Conservation (phyloP, 1,140 invertebrate genomes). For the Augochlora pura region DNA sequence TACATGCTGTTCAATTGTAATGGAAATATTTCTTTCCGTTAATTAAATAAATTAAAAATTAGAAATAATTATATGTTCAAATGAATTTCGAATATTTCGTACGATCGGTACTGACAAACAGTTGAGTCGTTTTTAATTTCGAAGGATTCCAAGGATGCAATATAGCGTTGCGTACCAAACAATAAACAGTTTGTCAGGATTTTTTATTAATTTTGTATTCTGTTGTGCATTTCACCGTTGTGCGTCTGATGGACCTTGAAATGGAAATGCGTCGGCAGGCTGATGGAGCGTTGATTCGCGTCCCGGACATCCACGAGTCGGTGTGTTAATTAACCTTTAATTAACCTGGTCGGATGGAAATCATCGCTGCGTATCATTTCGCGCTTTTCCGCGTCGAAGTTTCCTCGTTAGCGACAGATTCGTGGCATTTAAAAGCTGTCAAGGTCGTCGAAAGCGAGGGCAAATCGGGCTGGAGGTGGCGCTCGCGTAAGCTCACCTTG, state of each 20-base stretch:
- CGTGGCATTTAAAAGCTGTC: background rate
- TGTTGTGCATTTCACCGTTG: background rate
- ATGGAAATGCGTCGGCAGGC: background rate
- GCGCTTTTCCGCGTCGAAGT: constrained; percentile 13
- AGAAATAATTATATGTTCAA: too few species aligned
- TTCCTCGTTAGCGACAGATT: constrained; percentile 19
- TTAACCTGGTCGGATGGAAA: background rate
- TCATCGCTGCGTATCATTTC: background rate
- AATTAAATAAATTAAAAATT: too few species aligned
- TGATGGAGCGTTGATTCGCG: background rate
- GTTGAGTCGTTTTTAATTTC: too few species aligned
- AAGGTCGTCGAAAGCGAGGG: background rate
- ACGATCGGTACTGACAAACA: too few species aligned
- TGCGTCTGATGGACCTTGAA: background rate
- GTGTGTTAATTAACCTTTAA: constrained; percentile 19
- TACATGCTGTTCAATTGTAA: too few species aligned
- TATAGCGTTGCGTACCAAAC: too few species aligned
- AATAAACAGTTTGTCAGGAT: too few species aligned
- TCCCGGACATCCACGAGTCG: background rate
- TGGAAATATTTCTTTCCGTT: too few species aligned
- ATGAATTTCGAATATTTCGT: too few species aligned
- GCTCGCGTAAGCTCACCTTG: background rate
- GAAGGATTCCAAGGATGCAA: too few species aligned
- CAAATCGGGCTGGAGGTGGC: too few species aligned
- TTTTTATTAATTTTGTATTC: too few species aligned